Percentiles rank a stretch among this genome's conserved stretches.
phyloP scores from a whole-genome alignment of 2,888 invertebrate species.

The Salticus scenicus region DNA sequence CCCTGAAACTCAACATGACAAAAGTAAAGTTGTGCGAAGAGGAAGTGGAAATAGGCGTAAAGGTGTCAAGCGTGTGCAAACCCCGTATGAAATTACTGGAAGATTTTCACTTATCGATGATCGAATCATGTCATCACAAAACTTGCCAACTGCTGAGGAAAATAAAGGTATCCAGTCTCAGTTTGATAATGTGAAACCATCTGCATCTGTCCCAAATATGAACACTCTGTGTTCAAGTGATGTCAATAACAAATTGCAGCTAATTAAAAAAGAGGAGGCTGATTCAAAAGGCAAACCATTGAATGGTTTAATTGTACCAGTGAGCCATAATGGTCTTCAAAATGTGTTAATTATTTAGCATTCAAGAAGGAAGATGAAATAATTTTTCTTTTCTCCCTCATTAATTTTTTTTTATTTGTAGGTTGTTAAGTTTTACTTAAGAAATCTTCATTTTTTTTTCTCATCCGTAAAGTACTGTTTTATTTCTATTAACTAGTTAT shows the following conservation, averaged over 20 bases:
- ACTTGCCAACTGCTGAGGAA: conserved; percentile 2
- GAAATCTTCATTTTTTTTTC: too few relatives aligned
- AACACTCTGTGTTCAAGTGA: conserved; percentile 46
- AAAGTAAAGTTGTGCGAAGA: conserved; percentile 23
- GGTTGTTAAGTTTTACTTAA: not conserved
- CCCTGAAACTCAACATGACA: not conserved
- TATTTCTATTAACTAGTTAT: not conserved
- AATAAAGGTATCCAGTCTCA: conserved; percentile 26
- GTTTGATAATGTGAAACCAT: conserved; percentile 52
- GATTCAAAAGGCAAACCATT: conserved; percentile 21
- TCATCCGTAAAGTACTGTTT: not conserved
- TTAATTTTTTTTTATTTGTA: not conserved
- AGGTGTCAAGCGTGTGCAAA: conserved; percentile 66
- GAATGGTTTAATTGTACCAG: conserved; percentile 34
- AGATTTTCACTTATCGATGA: conserved; percentile 91
- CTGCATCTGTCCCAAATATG: conserved; percentile 64
- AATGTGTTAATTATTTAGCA: conserved; percentile 52
- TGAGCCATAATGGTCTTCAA: conserved; percentile 31
- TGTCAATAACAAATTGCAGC: not conserved
- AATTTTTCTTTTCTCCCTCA: not conserved
- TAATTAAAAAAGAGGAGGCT: not conserved
- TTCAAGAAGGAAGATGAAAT: conserved; percentile 34
- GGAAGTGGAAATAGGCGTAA: conserved; percentile 47
- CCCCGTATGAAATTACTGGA: conserved; percentile 73
- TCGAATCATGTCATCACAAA: conserved; percentile 82